Conservation (phyloP, 2,113 vertebrate species). For the Cyanoramphus novaezelandiae region DNA sequence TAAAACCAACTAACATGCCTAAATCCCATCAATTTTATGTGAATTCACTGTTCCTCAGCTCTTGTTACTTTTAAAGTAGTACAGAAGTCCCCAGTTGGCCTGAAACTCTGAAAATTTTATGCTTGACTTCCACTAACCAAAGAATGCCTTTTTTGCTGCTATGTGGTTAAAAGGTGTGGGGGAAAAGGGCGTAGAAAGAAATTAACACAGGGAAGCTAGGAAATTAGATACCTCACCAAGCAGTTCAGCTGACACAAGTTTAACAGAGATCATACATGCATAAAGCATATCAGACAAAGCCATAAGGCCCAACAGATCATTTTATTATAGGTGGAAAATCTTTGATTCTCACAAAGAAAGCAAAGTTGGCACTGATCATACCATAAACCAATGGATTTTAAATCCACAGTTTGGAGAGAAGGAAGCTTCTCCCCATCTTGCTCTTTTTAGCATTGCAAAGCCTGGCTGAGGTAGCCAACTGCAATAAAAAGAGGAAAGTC, state of each 20-base stretch:
- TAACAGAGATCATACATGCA: not conserved
- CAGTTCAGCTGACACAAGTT: not conserved
- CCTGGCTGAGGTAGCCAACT: not conserved
- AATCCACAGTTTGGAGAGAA: not conserved
- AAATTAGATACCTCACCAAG: not conserved
- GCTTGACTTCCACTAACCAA: not conserved
- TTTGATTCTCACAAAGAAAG: not conserved
- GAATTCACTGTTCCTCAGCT: not conserved
- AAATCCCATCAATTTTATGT: not conserved
- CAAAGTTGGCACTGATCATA: not conserved
- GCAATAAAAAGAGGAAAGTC: not conserved
- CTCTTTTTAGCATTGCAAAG: not conserved
- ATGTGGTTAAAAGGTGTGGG: not conserved
- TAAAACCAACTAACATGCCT: not conserved
- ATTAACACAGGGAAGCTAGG: not conserved
- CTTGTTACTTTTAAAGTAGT: not conserved
- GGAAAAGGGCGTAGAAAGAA: not conserved
- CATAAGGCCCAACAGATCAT: not conserved
- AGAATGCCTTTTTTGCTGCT: not conserved
- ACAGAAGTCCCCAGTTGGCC: not conserved
- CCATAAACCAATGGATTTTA: not conserved
- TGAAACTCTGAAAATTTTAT: not conserved
- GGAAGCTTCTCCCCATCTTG: not conserved
- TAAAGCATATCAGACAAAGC: not conserved
- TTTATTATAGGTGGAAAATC: not conserved